Evolutionary conservation across 1,140 invertebrate genomes (phyloP).

Genomic region (Achroia grisella): DNA sequence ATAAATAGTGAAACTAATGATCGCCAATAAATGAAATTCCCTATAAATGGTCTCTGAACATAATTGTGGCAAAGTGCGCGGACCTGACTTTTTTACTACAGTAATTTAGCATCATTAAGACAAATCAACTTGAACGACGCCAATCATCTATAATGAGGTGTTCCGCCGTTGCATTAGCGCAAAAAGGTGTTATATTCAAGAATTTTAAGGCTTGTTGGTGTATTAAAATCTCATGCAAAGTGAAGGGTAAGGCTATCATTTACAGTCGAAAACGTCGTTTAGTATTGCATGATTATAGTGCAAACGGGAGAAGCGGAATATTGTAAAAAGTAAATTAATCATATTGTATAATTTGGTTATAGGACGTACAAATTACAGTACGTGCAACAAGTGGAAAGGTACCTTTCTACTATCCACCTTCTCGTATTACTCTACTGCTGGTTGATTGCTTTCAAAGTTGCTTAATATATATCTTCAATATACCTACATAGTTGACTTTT

Average conservation of each 20-base stretch:
- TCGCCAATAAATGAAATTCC: slow-evolving; percentile 21
- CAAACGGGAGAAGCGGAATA: not conserved
- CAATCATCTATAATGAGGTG: slow-evolving; percentile 56
- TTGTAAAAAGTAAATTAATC: slow-evolving; percentile 8
- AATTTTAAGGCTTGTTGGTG: slow-evolving; percentile 22
- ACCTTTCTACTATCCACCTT: too few relatives aligned
- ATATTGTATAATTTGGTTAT: slow-evolving; percentile 19
- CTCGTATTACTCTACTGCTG: too few relatives aligned
- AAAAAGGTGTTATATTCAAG: slow-evolving; percentile 58
- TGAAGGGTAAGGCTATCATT: slow-evolving; percentile 16
- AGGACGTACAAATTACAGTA: slow-evolving; percentile 14
- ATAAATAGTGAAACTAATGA: slow-evolving; percentile 24
- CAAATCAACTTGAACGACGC: slow-evolving; percentile 44
- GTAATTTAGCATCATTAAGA: slow-evolving; percentile 59
- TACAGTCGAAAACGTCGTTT: slow-evolving; percentile 19
- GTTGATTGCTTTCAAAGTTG: too few relatives aligned
- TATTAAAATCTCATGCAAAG: slow-evolving; percentile 47
- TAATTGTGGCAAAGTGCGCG: slow-evolving; percentile 32
- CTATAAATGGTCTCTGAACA: slow-evolving; percentile 13
- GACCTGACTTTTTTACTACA: slow-evolving; percentile 30
- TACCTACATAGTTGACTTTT: too few relatives aligned
- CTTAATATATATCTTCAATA: too few relatives aligned
- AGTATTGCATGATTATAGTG: slow-evolving; percentile 13
- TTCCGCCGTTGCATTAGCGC: slow-evolving; percentile 31
- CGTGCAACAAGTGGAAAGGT: too few relatives aligned